Conservation (phyloP, 1,140 invertebrate species). For the Atta cephalotes region DNA sequence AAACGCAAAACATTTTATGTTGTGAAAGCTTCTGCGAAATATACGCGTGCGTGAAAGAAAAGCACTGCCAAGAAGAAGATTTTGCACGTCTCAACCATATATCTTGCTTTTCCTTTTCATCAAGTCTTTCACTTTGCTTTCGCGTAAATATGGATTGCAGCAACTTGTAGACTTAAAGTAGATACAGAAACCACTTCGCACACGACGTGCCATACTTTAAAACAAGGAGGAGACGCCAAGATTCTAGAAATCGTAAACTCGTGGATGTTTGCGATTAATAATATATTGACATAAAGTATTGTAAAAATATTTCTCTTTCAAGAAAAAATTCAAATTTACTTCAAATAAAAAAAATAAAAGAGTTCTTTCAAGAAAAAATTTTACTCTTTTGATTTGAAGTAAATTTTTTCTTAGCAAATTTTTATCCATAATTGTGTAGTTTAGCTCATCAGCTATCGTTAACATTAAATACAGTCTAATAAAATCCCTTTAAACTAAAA, state of each 20-base stretch:
- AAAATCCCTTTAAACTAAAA: not conserved
- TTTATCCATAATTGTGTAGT: not conserved
- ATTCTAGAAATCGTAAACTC: not conserved
- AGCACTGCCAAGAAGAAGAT: slow-evolving; percentile 10
- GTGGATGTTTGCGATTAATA: slow-evolving; percentile 13
- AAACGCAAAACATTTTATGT: slow-evolving; percentile 23
- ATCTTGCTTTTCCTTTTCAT: slow-evolving; percentile 42
- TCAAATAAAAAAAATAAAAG: too few relatives aligned
- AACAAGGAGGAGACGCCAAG: not conserved
- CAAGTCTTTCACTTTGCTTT: slow-evolving; percentile 11
- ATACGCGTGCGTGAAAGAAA: not conserved
- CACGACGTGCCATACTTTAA: not conserved
- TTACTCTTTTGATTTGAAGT: not conserved
- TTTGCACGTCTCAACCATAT: slow-evolving; percentile 13
- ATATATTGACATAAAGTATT: not conserved
- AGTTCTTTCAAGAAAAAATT: not conserved
- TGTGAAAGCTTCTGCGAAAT: not conserved
- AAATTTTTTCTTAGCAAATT: not conserved
- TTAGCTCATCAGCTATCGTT: not conserved
- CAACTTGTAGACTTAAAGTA: slow-evolving; percentile 13
- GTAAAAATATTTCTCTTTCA: not conserved
- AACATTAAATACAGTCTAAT: not conserved
- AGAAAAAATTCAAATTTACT: not conserved
- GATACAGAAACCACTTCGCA: slow-evolving; percentile 2
- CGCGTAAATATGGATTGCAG: slow-evolving; percentile 27